Conservation (phyloP, 2,113 vertebrate species). For the Campylomormyrus numenius region DNA sequence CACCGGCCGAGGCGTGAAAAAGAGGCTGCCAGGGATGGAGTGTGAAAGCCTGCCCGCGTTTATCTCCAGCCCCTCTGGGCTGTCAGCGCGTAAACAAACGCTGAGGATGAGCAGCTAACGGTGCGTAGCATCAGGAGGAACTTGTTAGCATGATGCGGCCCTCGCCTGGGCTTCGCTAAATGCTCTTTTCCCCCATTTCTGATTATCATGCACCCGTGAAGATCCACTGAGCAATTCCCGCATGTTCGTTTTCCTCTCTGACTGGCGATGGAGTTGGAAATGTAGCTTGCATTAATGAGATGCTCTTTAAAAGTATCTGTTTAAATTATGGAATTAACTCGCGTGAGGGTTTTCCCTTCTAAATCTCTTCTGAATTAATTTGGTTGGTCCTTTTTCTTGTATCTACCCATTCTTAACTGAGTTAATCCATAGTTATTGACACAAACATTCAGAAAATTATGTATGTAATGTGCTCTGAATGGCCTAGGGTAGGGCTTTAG, state of each 20-base stretch:
- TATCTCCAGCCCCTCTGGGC: background rate
- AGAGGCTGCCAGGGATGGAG: background rate
- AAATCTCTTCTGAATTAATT: background rate
- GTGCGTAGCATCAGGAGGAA: background rate
- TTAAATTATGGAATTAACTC: background rate
- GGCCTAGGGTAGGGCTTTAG: background rate
- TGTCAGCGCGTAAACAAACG: background rate
- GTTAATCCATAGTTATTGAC: background rate
- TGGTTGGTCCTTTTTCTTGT: background rate
- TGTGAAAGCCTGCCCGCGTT: conserved; percentile 6
- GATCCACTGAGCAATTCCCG: background rate
- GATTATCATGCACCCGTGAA: background rate
- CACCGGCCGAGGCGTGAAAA: background rate
- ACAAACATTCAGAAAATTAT: background rate
- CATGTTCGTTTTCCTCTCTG: background rate
- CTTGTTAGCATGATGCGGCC: background rate
- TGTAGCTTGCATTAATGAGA: background rate
- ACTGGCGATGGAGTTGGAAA: background rate
- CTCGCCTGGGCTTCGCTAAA: background rate
- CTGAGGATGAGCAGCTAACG: background rate
- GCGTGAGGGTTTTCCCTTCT: background rate
- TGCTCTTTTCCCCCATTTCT: background rate
- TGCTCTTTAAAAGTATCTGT: background rate
- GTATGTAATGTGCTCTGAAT: background rate
- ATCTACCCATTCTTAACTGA: background rate